phyloP scores from a whole-genome alignment of 2,113 vertebrate species.

The Coptodon rendalli region DNA sequence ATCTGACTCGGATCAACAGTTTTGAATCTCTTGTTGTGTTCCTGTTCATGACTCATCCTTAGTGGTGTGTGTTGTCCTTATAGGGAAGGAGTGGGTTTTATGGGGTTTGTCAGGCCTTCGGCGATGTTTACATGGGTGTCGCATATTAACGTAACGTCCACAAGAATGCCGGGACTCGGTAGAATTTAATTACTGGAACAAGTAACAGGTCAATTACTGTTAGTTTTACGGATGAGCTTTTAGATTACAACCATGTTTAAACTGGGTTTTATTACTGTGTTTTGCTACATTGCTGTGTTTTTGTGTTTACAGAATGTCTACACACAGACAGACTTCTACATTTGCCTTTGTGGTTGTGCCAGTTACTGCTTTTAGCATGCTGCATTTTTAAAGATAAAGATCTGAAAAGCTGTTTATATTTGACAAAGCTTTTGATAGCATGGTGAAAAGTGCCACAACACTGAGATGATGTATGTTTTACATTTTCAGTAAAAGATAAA shows the following conservation, averaged over 20 bases:
- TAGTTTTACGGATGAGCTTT: neutral
- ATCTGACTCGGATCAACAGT: neutral
- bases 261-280: neutral
- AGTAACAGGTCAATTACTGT: neutral
- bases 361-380: neutral
- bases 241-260: accelerated
- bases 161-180: neutral
- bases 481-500: neutral
- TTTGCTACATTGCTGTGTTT: neutral
- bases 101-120: neutral
- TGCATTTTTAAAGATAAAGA: neutral
- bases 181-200: neutral
- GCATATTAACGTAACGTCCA: neutral
- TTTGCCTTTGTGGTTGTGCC: neutral
- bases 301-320: neutral
- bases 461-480: neutral
- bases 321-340: neutral
- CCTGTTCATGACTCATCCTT: neutral
- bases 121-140: neutral
- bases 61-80: neutral
- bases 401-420: neutral
- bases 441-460: neutral
- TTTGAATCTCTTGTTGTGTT: neutral
- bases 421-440: neutral
- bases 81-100: neutral